Evolutionary conservation across 1,140 invertebrate species (phyloP), one percentile per base, ranked within the genome.

Genomic region (Lordiphosa collinella): DNA sequence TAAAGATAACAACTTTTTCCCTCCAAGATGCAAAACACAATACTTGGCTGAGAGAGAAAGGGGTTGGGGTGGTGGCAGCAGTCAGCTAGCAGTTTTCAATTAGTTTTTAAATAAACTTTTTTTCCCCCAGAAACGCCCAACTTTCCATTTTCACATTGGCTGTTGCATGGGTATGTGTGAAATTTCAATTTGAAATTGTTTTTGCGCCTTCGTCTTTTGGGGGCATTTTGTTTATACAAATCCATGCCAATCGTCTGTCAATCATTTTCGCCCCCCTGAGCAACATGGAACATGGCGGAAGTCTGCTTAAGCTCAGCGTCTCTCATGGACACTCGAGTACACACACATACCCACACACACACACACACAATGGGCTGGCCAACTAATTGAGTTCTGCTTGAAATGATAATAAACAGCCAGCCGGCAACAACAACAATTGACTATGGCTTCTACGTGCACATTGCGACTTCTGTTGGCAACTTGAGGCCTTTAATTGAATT

Each of bases 181-280:
- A 48, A 56, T 73, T 56, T 67, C 44, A 35, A 40, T 61, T 64
- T 54, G 55, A 60, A 73, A 50, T 43, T 44, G 51, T 58, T 71
- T 62, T 68, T 68, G 58, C 63, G 63, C 62, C 62, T 60, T 51
- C 65, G 54, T 47, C 40, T 69, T 48, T 49, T 7, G 16, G 40
- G 12, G 34, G 14, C 37, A 31, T 37, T 75, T 84, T 82, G 72
- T 82, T 82, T 82, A 82, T 72, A 78, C 64, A 78, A 78, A 87
- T 76, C 71, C 67, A 79, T 85, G 85, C 85, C 85, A 87, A 87
- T 87, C 85, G 79, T 75, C 65, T 87, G 85, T 87, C 85, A 87
- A 87, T 87, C 85, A 87, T 76, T 80, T 68, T 85, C 60, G 6
- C 44, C 59, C 32, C 25, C 11, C 38, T 32, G 40, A 46, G 16